A percentile compares a stretch with the other conserved stretches of the same genome.
Evolutionary conservation across 2,113 vertebrate species (phyloP).

Genomic region (Seriola aureovittata): DNA sequence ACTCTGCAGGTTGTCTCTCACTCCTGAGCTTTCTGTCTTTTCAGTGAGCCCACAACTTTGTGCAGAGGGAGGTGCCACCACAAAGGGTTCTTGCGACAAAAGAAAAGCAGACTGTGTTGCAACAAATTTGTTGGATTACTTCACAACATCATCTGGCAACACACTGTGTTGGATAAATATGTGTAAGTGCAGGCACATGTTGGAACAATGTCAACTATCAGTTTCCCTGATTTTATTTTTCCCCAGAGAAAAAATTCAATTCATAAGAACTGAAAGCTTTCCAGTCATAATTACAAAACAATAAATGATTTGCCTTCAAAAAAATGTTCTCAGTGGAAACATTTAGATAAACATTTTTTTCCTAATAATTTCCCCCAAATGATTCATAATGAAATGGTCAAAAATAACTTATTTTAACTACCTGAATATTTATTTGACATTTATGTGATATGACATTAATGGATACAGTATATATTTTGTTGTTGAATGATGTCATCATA

Average conservation of each 20-base stretch:
- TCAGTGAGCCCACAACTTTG: too few species aligned
- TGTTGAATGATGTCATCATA: too few species aligned
- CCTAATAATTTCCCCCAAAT: neutral
- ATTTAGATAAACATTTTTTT: neutral
- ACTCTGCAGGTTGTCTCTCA: too few species aligned
- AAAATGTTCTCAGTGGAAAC: neutral
- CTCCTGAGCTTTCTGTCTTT: too few species aligned
- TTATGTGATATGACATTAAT: too few species aligned
- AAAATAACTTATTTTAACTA: neutral
- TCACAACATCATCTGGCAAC: conserved; percentile 28
- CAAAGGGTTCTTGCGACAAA: neutral
- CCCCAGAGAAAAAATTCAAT: neutral
- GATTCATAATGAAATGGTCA: neutral
- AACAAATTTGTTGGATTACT: conserved; percentile 5
- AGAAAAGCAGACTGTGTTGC: conserved; percentile 19
- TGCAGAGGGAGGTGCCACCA: too few species aligned
- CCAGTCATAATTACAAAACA: neutral
- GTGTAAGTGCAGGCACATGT: conserved; percentile 8
- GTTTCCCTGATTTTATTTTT: neutral
- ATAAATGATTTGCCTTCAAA: neutral
- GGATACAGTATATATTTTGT: too few species aligned
- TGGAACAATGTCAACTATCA: conserved; percentile 21
- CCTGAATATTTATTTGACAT: neutral
- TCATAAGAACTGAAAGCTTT: conserved; percentile 20
- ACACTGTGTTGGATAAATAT: conserved; percentile 17